Evolutionary conservation across 2,113 vertebrate genomes (phyloP).

Genomic region (Pollimyrus isidori): DNA sequence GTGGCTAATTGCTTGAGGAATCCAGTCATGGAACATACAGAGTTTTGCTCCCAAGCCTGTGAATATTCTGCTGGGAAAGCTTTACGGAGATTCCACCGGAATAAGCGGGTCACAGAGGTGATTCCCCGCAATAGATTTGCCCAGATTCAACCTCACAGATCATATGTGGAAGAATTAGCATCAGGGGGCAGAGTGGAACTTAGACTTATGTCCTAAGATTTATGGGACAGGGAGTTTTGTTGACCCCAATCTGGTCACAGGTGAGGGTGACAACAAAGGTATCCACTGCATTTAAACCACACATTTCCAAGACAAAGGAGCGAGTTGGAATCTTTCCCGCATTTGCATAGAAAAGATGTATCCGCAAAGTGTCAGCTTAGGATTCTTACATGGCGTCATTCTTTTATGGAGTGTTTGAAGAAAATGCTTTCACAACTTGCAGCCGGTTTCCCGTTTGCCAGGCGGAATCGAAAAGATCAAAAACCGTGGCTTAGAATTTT

Average conservation of each 20-base stretch:
- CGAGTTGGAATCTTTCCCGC: background rate
- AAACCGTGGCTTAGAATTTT: background rate
- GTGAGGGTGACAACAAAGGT: background rate
- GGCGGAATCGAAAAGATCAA: background rate
- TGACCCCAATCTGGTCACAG: background rate
- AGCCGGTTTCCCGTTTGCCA: background rate
- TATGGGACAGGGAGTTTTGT: background rate
- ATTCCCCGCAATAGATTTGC: conserved; percentile 25
- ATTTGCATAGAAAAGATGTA: background rate
- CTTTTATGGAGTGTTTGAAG: background rate
- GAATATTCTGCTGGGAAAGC: conserved; percentile 40
- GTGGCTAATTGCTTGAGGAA: conserved; percentile 53
- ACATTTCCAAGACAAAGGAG: background rate
- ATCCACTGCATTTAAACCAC: background rate
- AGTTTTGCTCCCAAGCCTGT: background rate
- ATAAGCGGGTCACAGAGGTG: conserved; percentile 27
- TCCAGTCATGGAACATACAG: conserved; percentile 46
- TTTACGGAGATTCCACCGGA: conserved; percentile 34
- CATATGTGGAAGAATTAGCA: background rate
- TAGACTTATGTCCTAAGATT: background rate
- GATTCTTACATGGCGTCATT: background rate
- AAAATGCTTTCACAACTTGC: background rate
- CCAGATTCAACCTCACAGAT: conserved; percentile 24
- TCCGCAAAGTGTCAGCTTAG: background rate
- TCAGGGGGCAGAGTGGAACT: background rate